These are phyloP conservation scores for Argentina silus DNA, from an alignment of 2,797 vertebrate species.

Conservation along the genomic window DNA sequence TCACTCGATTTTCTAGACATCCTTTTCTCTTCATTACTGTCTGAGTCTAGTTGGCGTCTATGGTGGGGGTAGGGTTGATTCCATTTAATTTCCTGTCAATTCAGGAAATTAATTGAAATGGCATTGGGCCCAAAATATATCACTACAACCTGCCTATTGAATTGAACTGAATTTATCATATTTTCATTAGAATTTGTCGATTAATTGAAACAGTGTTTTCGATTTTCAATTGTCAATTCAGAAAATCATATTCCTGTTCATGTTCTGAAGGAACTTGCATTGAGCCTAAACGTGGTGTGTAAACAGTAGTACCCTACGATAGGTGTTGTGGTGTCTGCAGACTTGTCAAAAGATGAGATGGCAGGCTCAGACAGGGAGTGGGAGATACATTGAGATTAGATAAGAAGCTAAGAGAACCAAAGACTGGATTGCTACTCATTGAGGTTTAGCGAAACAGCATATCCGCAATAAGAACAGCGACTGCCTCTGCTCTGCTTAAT, in stretches of 20 bases:
- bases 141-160: background rate
- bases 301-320: background rate
- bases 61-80: slow-evolving; percentile 31
- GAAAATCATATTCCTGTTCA: too few relatives aligned
- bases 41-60: slow-evolving; percentile 22
- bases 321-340: slow-evolving; percentile 11
- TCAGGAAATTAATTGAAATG: slow-evolving; percentile 51
- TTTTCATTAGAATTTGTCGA: too few relatives aligned
- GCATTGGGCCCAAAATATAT: background rate
- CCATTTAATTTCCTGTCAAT: slow-evolving; percentile 51
- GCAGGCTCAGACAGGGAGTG: background rate
- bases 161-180: too few relatives aligned
- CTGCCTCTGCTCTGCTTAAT: background rate
- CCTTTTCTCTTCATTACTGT: slow-evolving; percentile 41
- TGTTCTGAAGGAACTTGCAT: background rate
- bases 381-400: slow-evolving; percentile 40
- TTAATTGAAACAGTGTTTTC: too few relatives aligned
- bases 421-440: slow-evolving; percentile 6
- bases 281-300: background rate
- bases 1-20: slow-evolving; percentile 27
- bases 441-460: slow-evolving; percentile 23
- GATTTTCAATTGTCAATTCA: too few relatives aligned
- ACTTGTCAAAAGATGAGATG: background rate
- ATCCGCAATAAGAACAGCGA: background rate
- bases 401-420: slow-evolving; percentile 25